These are phyloP conservation scores for Takifugu ocellatus DNA, from an alignment of 2,797 vertebrate genomes.

Conservation along the genomic window DNA sequence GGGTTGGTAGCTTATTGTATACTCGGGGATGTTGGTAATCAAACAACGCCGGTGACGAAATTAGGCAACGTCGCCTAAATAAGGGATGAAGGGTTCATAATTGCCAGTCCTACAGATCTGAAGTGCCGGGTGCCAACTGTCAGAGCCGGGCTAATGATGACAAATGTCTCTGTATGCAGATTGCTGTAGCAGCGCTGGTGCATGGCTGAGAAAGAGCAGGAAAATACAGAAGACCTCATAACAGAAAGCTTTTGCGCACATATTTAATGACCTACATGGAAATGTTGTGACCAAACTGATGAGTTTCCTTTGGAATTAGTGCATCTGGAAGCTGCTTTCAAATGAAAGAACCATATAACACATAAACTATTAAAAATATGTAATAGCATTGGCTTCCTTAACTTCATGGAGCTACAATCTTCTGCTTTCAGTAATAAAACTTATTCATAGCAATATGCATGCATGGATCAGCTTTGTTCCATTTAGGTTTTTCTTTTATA, in stretches of 20 bases:
- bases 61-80: slow-evolving; percentile 82
- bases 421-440: slow-evolving; percentile 7
- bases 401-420: slow-evolving; percentile 1
- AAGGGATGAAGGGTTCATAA: slow-evolving; percentile 87
- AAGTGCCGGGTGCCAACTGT: slow-evolving; percentile 98
- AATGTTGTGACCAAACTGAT: slow-evolving; percentile 47
- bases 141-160: slow-evolving; percentile 99
- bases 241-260: slow-evolving; percentile 62
- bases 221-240: slow-evolving; percentile 51
- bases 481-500: slow-evolving; percentile 19
- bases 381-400: slow-evolving; percentile 5
- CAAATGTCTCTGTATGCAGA: slow-evolving; percentile 99
- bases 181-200: slow-evolving; percentile 74
- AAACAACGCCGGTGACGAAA: slow-evolving; percentile 75
- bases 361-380: not conserved
- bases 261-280: slow-evolving; percentile 66
- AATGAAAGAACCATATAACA: slow-evolving; percentile 15
- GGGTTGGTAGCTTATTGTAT: slow-evolving; percentile 25
- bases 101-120: slow-evolving; percentile 92
- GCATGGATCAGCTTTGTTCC: slow-evolving; percentile 12
- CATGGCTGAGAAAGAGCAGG: slow-evolving; percentile 74
- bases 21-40: slow-evolving; percentile 64
- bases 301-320: slow-evolving; percentile 40
- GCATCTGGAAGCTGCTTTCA: slow-evolving; percentile 36
- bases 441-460: slow-evolving; percentile 6